Base-by-base conservation (phyloP, 2,113 vertebrate species). In the Ailurus styani region DNA sequence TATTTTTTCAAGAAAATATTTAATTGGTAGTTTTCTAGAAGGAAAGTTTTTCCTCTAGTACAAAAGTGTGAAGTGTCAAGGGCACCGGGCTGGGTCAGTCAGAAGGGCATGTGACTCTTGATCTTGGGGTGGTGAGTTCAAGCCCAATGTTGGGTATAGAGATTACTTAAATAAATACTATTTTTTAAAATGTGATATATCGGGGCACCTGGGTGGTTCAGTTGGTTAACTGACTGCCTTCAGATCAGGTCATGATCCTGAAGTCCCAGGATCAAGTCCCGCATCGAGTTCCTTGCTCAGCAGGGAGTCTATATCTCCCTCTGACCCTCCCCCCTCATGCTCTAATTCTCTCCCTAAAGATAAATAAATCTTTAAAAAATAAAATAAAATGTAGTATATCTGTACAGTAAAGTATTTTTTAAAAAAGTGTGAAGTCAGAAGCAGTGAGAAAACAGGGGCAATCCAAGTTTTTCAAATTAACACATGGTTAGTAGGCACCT, bases 1-100 rank as follows among this genome's bases (percentile, higher is more conserved):
- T 29, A 93, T 89, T 93, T 96, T 90, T 60, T 70, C 42, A 95
- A 84, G 60, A 66, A 88, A 88, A 93, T 55, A 84, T 85, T 83
- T 88, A 87, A 83, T 70, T 88, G 50, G 12, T 34, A 70, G 42
- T 79, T 78, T 93, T 79, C 79, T 93, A 64, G 70, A 78, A 83
- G 29, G 75, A 72, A 83, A 23, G 45, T 5, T 60, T 84, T 97
- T 79, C 25, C 72, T 93, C 52, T 79, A 73, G 25, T 85, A 89
- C 5, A 25, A 85, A 89, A 89, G 25, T 60, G 9, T 70, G 57
- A 55, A 52, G 11, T 29, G 11, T 29, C 14, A 11, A 40, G 55
- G 45, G 18, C 20, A 55, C 45, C 29, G 29, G 72, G 72, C 72
- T 75, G 42, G 27, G 40, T 29, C 72, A 29, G 40, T 73, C 72